Conservation (phyloP, 2,888 invertebrate species). For the Cynaeus angustus region DNA sequence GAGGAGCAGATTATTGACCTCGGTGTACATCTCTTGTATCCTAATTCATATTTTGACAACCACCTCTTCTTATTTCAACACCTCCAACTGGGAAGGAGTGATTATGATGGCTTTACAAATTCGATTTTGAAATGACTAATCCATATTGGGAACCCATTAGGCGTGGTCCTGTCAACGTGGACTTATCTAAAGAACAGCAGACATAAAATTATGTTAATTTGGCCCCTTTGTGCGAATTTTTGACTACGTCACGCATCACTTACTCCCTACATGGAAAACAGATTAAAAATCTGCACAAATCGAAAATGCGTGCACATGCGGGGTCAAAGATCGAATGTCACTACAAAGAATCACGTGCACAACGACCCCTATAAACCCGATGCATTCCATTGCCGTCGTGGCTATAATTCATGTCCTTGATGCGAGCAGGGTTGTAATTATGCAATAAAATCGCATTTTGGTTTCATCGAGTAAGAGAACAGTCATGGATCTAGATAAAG, state of each 20-base stretch:
- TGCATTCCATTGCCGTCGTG: constrained; percentile 7
- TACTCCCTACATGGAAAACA: not conserved
- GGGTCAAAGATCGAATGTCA: constrained; percentile 23
- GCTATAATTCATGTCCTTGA: constrained; percentile 40
- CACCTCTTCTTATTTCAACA: constrained; percentile 34
- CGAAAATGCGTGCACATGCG: constrained; percentile 18
- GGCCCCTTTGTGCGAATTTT: constrained; percentile 27
- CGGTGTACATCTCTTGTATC: not conserved
- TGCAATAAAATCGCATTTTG: constrained; percentile 41
- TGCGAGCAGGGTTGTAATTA: constrained; percentile 42
- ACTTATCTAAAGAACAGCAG: constrained; percentile 24
- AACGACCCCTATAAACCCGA: constrained; percentile 34
- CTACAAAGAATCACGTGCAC: constrained; percentile 28
- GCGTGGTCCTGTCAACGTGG: constrained; percentile 44
- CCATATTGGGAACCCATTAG: constrained; percentile 41
- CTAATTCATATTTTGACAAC: constrained; percentile 27
- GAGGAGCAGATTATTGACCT: constrained; percentile 31
- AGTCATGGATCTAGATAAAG: constrained; percentile 58
- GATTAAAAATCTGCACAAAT: constrained; percentile 1
- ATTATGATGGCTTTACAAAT: constrained; percentile 27
- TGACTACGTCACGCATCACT: constrained; percentile 23
- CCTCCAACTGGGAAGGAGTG: constrained; percentile 21
- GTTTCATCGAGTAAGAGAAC: constrained; percentile 39
- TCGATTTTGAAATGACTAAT: constrained; percentile 39
- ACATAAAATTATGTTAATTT: constrained; percentile 44